These are phyloP conservation scores for Myotis findleyi DNA, from an alignment of 2,797 vertebrate species.

Conservation along the genomic window DNA sequence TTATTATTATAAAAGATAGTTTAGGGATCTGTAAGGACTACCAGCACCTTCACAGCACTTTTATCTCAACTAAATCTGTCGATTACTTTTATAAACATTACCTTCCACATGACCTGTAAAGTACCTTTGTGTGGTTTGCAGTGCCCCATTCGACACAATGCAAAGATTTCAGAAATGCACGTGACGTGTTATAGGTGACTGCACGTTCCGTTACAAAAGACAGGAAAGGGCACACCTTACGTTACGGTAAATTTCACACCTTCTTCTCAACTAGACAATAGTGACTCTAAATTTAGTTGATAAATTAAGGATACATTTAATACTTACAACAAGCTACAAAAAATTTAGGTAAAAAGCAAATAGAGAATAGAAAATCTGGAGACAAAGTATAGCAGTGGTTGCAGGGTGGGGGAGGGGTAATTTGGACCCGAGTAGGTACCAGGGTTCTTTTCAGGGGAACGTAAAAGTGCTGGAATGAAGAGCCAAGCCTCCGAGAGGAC, in stretches of 20 bases:
- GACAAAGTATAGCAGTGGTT: not conserved
- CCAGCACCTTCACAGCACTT: not conserved
- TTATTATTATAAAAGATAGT: no score
- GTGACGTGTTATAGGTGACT: not conserved
- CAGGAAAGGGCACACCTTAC: not conserved
- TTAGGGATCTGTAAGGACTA: not conserved
- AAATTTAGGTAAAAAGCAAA: not conserved
- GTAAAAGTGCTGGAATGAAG: not conserved
- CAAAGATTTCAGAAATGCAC: not conserved
- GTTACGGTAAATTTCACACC: not conserved
- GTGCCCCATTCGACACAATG: not conserved
- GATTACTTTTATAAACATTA: not conserved
- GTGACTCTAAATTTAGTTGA: not conserved
- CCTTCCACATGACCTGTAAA: not conserved
- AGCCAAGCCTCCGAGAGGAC: not conserved
- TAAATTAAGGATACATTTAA: not conserved
- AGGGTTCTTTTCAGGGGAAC: not conserved
- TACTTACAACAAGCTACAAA: not conserved
- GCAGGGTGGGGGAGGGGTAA: not conserved
- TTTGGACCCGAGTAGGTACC: not conserved
- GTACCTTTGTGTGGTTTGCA: not conserved
- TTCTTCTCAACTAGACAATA: not conserved
- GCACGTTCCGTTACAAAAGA: not conserved
- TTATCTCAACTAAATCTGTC: not conserved
- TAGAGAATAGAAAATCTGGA: not conserved